phyloP scores from a whole-genome alignment of 2,888 invertebrate species.

The Sphaerophoria rueppellii region DNA sequence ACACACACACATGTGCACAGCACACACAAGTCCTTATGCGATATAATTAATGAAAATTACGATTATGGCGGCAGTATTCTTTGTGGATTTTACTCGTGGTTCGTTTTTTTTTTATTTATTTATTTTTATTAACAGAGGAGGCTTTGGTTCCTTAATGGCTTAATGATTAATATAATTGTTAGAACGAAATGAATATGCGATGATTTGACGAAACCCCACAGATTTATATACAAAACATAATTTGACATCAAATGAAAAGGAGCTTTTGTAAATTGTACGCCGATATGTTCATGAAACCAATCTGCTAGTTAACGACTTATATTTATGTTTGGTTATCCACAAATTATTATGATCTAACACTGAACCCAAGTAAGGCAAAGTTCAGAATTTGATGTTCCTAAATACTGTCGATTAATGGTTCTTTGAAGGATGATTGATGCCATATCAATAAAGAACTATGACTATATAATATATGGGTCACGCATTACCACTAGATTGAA shows the following conservation, averaged over 20 bases:
- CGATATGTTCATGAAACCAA: conserved; percentile 2
- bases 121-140: no score
- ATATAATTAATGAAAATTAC: conserved; percentile 60
- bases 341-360: not conserved
- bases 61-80: conserved; percentile 38
- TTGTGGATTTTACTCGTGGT: conserved; percentile 6
- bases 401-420: no score
- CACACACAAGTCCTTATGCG: not conserved
- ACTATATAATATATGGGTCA: no score
- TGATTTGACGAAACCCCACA: conserved; percentile 33
- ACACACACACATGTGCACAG: not conserved
- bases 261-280: conserved; percentile 1
- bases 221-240: conserved; percentile 26
- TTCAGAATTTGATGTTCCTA: no score
- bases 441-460: no score
- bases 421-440: no score
- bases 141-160: conserved; percentile 32
- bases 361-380: no score
- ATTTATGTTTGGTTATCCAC: not conserved
- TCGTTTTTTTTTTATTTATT: not conserved
- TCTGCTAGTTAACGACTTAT: conserved; percentile 2
- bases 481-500: no score
- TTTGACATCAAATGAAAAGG: not conserved
- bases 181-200: conserved; percentile 38
- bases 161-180: conserved; percentile 44